Evolutionary conservation across 2,888 invertebrate genomes (phyloP), one percentile per base, ranked within the genome.

Genomic region (Drosophila prolongata): DNA sequence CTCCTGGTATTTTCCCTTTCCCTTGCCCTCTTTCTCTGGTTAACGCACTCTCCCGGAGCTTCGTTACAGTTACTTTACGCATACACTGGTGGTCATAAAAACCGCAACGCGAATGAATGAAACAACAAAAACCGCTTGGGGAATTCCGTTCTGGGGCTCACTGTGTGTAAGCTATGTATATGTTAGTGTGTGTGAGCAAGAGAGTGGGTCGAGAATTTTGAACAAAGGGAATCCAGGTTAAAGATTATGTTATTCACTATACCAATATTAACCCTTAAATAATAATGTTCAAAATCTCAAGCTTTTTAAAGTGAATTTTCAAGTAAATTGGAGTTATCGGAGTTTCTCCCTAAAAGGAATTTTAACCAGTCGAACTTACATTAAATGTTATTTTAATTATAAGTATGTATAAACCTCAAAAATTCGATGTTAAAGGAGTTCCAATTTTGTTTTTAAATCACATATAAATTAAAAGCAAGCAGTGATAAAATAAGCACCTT

Each of bases 61-160:
- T 67, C 66, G 86, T 81, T 85, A 76, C 80, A 79, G 73, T 87
- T 85, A 85, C 86, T 85, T 87, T 74, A 85, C 86, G 88, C 80
- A 71, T 66, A 60, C 86, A 81, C 60, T 87, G 77, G 56, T 58
- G 77, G 77, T 77, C 62, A 72, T 61, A 76, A 79, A 74, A 79
- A 69, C 62, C 64, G 73, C 70, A 69, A 81, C 58, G 59, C 37
- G 52, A 55, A 50, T 43, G 53, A 55, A 46, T 43, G 53, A 52
- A 56, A 46, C 54, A 75, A 59, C 76, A 56, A 77, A 60, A 77
- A 59, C 38, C 59, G 61, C 55, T 61, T 77, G 52, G 50, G 60
- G 54, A 64, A 64, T 64, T 65, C 62, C 59, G 60, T 59, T 53
- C 40, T 58, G 49, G 40, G 50, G 34, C 46, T 53, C 44, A 24